These are phyloP conservation scores for Phainopepla nitens DNA, from an alignment of 2,113 vertebrate species.

Conservation along the genomic window DNA sequence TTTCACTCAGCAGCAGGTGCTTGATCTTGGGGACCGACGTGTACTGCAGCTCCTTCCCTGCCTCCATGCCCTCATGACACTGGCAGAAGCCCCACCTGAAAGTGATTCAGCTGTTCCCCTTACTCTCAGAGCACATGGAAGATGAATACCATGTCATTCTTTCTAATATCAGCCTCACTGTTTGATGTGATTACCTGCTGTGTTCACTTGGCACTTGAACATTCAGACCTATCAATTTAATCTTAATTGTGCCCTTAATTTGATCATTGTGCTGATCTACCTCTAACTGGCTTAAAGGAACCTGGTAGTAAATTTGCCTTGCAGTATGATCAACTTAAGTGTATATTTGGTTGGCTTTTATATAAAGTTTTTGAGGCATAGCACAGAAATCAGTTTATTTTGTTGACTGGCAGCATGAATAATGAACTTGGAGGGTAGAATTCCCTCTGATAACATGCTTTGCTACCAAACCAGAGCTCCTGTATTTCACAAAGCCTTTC, in stretches of 20 bases:
- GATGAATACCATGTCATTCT: constrained; percentile 7
- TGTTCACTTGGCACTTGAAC: constrained; percentile 7
- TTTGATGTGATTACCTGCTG: constrained; percentile 23
- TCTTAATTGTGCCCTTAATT: constrained; percentile 52
- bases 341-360: neutral
- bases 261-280: constrained; percentile 21
- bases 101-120: neutral
- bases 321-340: neutral
- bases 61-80: accelerated
- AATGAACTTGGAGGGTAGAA: neutral
- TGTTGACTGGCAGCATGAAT: neutral
- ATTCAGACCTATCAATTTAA: constrained; percentile 39
- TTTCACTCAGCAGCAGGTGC: neutral
- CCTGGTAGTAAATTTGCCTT: constrained; percentile 2
- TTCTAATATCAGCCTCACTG: constrained; percentile 8
- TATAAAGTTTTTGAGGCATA: neutral
- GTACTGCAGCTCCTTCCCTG: neutral
- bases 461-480: neutral
- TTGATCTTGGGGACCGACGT: neutral
- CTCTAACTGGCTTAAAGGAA: constrained; percentile 17
- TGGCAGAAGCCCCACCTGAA: neutral
- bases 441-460: neutral
- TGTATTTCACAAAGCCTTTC: neutral
- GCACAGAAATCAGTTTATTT: neutral
- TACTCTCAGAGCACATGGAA: neutral